A percentile compares a stretch with the other conserved stretches of the same genome.
Evolutionary conservation across 1,140 invertebrate species (phyloP).

Genomic region (Drosophila nebulosa): DNA sequence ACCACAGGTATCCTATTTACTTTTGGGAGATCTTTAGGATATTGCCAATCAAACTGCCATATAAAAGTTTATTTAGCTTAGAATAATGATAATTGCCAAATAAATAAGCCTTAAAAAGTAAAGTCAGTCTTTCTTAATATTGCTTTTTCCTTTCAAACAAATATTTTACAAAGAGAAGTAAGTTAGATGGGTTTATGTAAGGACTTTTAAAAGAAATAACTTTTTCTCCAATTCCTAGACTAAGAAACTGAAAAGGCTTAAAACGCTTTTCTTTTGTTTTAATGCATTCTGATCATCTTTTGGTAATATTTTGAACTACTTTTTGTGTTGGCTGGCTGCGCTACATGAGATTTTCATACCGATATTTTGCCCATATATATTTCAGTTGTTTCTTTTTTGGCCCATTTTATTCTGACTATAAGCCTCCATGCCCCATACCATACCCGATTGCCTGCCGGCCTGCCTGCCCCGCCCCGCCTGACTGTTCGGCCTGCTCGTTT

Average conservation of each 20-base stretch:
- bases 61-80: no score
- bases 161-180: no score
- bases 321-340: neutral
- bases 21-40: no score
- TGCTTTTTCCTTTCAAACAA: no score
- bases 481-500: neutral
- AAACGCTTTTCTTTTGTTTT: neutral
- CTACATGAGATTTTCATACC: neutral
- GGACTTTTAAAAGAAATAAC: neutral
- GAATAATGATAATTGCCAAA: no score
- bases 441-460: neutral
- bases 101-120: no score
- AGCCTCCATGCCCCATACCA: no score
- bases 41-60: no score
- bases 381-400: neutral
- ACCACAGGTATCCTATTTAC: no score
- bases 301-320: slow-evolving; percentile 1
- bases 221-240: neutral
- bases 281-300: neutral
- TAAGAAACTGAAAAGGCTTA: neutral
- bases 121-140: no score
- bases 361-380: neutral
- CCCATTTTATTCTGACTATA: neutral
- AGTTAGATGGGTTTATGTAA: no score
- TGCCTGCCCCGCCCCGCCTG: no score